A percentile compares a stretch with the other conserved stretches of the same genome.
Conservation (phyloP, 2,888 invertebrate genomes). For the Drosophila vallismaia region DNA sequence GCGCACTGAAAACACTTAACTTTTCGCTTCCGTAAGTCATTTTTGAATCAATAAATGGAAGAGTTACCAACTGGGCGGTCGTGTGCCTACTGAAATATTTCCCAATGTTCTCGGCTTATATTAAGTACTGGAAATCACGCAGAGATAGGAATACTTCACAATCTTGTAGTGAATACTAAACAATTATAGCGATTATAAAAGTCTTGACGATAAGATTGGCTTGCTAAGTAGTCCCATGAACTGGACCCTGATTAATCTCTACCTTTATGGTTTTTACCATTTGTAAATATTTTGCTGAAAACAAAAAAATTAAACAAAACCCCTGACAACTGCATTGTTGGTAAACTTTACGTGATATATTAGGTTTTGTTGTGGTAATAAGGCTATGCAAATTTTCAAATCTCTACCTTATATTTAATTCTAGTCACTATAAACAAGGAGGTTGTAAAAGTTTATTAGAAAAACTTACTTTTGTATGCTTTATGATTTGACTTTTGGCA, state of each 20-base stretch:
- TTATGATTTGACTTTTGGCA: background rate
- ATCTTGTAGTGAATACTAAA: constrained; percentile 24
- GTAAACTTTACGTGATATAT: constrained; percentile 2
- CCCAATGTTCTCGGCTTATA: constrained; percentile 2
- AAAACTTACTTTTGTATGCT: background rate
- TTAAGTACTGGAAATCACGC: constrained; percentile 60
- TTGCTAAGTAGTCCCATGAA: constrained; percentile 7
- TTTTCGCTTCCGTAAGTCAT: constrained; percentile 48
- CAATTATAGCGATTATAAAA: constrained; percentile 44
- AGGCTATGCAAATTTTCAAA: constrained; percentile 7
- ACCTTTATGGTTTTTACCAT: constrained; percentile 1
- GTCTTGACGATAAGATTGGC: constrained; percentile 56
- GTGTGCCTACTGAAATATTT: constrained; percentile 49
- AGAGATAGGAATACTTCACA: constrained; percentile 11
- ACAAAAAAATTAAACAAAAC: background rate
- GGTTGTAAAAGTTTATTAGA: background rate
- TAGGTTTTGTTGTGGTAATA: background rate
- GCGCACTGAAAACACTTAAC: constrained; percentile 50
- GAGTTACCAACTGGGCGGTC: constrained; percentile 12
- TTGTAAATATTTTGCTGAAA: constrained; percentile 13
- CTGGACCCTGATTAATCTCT: constrained; percentile 23
- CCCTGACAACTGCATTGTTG: constrained; percentile 4
- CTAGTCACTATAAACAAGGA: background rate
- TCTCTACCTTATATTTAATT: background rate
- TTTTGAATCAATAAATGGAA: constrained; percentile 7